phyloP scores from a whole-genome alignment of 2,797 vertebrate species.

The Microctenopoma lineatum region DNA sequence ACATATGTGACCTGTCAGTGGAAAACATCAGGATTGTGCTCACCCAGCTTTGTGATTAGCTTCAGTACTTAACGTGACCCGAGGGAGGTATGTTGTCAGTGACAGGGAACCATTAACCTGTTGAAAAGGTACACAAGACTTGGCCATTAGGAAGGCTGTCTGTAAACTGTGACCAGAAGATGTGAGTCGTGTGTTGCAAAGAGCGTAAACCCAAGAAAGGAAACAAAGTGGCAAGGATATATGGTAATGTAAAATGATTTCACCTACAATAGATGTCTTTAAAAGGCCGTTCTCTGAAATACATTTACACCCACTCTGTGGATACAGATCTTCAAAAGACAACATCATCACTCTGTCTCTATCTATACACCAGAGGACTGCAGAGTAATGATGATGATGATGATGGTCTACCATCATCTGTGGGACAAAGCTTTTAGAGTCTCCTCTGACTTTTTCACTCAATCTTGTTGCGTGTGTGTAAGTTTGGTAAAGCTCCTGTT shows the following conservation, averaged over 20 bases:
- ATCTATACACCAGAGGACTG: constrained; percentile 41
- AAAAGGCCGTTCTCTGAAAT: constrained; percentile 17
- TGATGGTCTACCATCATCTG: constrained; percentile 50
- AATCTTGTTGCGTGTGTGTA: constrained; percentile 23
- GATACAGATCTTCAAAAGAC: constrained; percentile 25
- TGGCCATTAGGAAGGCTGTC: constrained; percentile 33
- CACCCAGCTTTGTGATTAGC: constrained; percentile 61
- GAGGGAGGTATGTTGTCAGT: constrained; percentile 50
- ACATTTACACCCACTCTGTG: constrained; percentile 1
- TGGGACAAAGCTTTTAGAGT: constrained; percentile 66
- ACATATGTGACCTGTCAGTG: constrained; percentile 46
- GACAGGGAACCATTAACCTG: constrained; percentile 64
- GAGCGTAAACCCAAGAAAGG: constrained; percentile 6
- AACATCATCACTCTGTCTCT: background rate
- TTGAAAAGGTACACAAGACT: constrained; percentile 33
- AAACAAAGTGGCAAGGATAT: background rate
- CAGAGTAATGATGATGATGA: constrained; percentile 49
- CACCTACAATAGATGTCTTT: background rate
- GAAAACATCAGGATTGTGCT: constrained; percentile 56
- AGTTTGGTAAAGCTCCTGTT: constrained; percentile 53
- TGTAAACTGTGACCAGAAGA: constrained; percentile 40
- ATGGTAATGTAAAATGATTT: background rate
- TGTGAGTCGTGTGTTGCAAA: constrained; percentile 14
- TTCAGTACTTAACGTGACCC: constrained; percentile 45
- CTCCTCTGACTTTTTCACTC: constrained; percentile 30